Base-by-base conservation (phyloP, 2,113 vertebrate species). In the Cynocephalus volans region DNA sequence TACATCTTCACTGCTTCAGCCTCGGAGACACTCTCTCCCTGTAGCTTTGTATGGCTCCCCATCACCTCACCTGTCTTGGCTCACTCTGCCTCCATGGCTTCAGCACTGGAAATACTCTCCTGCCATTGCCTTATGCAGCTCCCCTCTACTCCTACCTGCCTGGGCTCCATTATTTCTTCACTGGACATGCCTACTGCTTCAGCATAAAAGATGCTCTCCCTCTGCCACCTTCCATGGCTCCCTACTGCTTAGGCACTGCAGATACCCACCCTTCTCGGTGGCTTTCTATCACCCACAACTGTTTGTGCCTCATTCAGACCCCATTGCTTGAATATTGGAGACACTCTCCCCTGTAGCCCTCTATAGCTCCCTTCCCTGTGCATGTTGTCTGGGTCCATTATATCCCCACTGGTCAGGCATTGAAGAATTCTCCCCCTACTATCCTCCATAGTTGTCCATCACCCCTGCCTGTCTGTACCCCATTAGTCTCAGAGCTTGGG, bases 401-500 rank as follows among this genome's bases (percentile, higher is more conserved):
- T 0, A 31, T 5, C 50, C 76, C 50, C 28, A 4, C 3, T 8
- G 52, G 54, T n/a, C 26, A 6, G 1, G 41, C 67, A 28, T 4
- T 58, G 33, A 62, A 54, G 58, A 50, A 12, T 31, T 21, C 31
- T 65, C 48, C 41, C 58, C 54, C 88, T 41, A 18, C 5, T 0
- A 12, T 9, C 23, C 23, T n/a, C 28, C 14, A 1, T 0, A 5
- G 70, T 67, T 69, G 12, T 69, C 8, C 11, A 3, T 7, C 13
- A 2, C 67, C 56, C 3, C 9, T 6, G 19, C 79, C 79, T 45
- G 54, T 12, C 80, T 5, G 1, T 36, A 7, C 21, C 75, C 65
- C 21, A 1, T 58, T 0, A 14, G 45, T 14, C 79, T 36, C 12
- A 1, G 79, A 72, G n/a, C 31, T 6, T 0, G 45, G 60, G 52